Base-by-base conservation (phyloP, 2,113 vertebrate species). In the Acrocephalus arundinaceus region DNA sequence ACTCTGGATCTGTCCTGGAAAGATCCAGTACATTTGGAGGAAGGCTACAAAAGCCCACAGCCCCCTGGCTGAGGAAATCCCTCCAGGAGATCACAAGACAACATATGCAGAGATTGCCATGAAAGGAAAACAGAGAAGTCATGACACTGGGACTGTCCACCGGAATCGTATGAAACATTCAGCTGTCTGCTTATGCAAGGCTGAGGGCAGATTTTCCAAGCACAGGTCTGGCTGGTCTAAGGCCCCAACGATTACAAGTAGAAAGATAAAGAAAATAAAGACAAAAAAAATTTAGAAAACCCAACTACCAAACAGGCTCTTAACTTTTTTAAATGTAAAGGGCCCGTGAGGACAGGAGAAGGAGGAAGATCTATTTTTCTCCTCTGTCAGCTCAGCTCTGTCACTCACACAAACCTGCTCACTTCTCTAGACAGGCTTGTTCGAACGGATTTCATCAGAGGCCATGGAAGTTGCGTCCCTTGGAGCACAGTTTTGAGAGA, bases 81-180 rank as follows among this genome's bases (percentile, higher is more conserved):
- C 55, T 85, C 30, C 70, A 35, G 61, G 37, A 25, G 80, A 54
- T 89, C 86, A 63, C 73, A 55, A 39, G 74, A 68, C 48, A 72
- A 52, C 71, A 75, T 68, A 48, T 0, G 1, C 51, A 74, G 88
- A 62, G 76, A 31, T 19, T 63, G 83, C 68, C 76, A 74, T 61
- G 52, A 65, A 82, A 90, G 37, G 65, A 46, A 78, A 91, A 59
- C 28, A 82, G 51, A 78, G 25, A 35, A 37, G 48, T 37, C 11
- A 9, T 1, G 43, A 63, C 78, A 63, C 43, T 15, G 61, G 59
- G 61, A 39, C 71, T 82, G 54, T 31, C 8, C 20, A 5, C 10
- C 16, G 4, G 17, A 35, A 58, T 0, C 13, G 7, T 0, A 30
- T 4, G 39, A 49, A 52, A 35, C 46, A 9, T 23, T 67, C 10